A percentile compares a stretch with the other conserved stretches of the same genome.
Conservation (phyloP, 2,888 invertebrate species). For the Volucella inflata region DNA sequence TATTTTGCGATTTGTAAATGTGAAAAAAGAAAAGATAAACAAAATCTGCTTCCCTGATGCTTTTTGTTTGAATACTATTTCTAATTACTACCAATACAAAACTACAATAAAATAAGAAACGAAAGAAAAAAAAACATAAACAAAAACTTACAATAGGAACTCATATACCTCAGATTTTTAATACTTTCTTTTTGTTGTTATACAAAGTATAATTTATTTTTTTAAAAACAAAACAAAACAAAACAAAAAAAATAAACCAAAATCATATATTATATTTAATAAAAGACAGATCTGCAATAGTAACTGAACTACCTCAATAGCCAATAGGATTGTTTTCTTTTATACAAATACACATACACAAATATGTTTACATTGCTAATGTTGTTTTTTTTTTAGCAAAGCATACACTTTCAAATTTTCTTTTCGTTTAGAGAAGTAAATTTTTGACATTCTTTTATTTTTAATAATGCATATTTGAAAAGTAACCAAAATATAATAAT, state of each 20-base stretch:
- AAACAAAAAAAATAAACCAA: slow-evolving; percentile 68
- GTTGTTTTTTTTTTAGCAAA: slow-evolving; percentile 25
- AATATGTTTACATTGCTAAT: slow-evolving; percentile 36
- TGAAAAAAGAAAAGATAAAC: slow-evolving; percentile 17
- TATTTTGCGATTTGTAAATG: slow-evolving; percentile 76
- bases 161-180: slow-evolving; percentile 82
- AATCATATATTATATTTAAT: slow-evolving; percentile 73
- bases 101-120: not conserved
- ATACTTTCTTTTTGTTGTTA: slow-evolving; percentile 67
- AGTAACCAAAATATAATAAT: not conserved
- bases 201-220: slow-evolving; percentile 57
- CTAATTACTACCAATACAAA: slow-evolving; percentile 55
- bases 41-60: slow-evolving; percentile 66
- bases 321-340: slow-evolving; percentile 78
- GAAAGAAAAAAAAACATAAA: slow-evolving; percentile 32
- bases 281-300: slow-evolving; percentile 83
- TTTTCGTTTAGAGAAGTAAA: slow-evolving; percentile 4
- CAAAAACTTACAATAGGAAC: slow-evolving; percentile 81
- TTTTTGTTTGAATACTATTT: slow-evolving; percentile 55
- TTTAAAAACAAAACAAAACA: slow-evolving; percentile 33
- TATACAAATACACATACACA: slow-evolving; percentile 32
- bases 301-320: slow-evolving; percentile 83
- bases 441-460: slow-evolving; percentile 6
- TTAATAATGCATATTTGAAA: slow-evolving; percentile 7
- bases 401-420: slow-evolving; percentile 23